Conservation (phyloP, 1,140 invertebrate genomes). For the Gerris buenoi region DNA sequence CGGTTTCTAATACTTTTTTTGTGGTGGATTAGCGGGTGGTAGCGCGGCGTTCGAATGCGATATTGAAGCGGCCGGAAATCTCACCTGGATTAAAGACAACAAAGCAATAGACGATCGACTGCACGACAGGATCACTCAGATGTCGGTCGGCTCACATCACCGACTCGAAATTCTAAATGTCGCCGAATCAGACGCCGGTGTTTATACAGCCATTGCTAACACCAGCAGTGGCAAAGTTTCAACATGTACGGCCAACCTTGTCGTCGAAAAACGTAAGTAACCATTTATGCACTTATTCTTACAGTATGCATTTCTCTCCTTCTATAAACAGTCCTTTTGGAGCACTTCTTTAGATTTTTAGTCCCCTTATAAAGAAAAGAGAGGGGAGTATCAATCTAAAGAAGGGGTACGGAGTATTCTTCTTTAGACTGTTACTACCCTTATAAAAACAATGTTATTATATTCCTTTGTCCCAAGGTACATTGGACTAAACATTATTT, state of each 20-base stretch:
- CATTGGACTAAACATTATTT: no score
- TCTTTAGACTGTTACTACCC: no score
- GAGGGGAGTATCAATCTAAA: no score
- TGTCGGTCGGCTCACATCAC: constrained; percentile 38
- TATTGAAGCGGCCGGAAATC: constrained; percentile 38
- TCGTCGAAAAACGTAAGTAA: constrained; percentile 66
- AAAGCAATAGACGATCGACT: constrained; percentile 58
- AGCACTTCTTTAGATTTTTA: no score
- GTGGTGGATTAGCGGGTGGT: constrained; percentile 54
- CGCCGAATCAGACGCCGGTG: constrained; percentile 63
- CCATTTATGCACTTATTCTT: no score
- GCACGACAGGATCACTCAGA: constrained; percentile 53
- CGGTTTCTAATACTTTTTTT: no score
- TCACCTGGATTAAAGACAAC: constrained; percentile 84
- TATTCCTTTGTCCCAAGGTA: no score
- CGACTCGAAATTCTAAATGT: constrained; percentile 66
- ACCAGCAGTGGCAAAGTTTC: constrained; percentile 56
- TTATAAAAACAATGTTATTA: no score
- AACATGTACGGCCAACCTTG: constrained; percentile 66
- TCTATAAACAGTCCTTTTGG: no score
- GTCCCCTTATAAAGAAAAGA: no score
- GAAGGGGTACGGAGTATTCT: no score
- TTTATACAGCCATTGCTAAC: constrained; percentile 80
- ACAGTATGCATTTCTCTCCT: no score
- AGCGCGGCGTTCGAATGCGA: constrained; percentile 69